phyloP scores from a whole-genome alignment of 2,888 invertebrate species.

The Latrodectus elegans region DNA sequence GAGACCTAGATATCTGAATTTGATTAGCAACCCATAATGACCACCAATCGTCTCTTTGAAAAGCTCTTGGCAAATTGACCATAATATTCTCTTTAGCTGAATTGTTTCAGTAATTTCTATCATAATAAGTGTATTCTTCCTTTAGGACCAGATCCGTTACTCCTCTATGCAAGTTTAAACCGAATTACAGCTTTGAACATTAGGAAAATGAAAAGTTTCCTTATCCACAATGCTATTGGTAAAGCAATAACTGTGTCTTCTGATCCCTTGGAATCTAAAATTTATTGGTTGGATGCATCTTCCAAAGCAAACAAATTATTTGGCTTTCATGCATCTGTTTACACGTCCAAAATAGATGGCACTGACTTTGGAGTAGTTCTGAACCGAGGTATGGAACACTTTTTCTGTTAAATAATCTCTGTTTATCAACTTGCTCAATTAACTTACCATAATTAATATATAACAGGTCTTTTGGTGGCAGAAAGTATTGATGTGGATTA shows the following conservation, averaged over 20 bases:
- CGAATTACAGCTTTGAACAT: conserved; percentile 79
- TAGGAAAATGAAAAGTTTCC: conserved; percentile 57
- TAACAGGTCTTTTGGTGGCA: conserved; percentile 70
- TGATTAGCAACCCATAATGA: background rate
- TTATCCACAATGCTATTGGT: conserved; percentile 19
- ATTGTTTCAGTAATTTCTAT: background rate
- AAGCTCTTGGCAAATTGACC: background rate
- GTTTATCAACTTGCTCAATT: background rate
- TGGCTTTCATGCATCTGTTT: conserved; percentile 79
- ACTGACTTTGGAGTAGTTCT: conserved; percentile 79
- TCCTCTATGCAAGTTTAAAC: conserved; percentile 79
- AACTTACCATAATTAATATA: background rate
- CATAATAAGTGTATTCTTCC: background rate
- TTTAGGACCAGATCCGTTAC: conserved; percentile 78
- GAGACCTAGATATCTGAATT: background rate
- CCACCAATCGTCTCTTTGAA: background rate
- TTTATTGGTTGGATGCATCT: conserved; percentile 87
- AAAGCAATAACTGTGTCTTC: conserved; percentile 81
- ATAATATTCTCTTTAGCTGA: background rate
- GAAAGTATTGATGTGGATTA: conserved; percentile 72
- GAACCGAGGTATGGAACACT: conserved; percentile 74
- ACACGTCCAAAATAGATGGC: conserved; percentile 81
- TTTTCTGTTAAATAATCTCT: background rate
- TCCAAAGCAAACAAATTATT: conserved; percentile 74
- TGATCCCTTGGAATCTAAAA: conserved; percentile 79